phyloP scores from a whole-genome alignment of 2,113 vertebrate species.

The Porphyrio hochstetteri region DNA sequence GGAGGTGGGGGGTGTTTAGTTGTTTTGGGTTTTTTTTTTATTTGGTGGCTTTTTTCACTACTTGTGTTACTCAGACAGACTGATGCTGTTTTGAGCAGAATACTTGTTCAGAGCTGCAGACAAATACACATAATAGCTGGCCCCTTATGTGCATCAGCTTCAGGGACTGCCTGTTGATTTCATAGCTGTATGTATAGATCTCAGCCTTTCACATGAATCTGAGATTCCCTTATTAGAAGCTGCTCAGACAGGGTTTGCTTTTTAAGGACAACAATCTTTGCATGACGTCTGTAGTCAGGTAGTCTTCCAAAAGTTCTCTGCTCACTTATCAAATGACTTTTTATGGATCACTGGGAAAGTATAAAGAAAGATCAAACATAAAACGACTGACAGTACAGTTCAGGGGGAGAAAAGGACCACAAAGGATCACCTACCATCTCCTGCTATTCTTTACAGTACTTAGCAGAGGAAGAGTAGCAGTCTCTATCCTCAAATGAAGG shows the following conservation, averaged over 20 bases:
- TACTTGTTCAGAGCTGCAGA: neutral
- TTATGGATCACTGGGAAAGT: neutral
- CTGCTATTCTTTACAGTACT: neutral
- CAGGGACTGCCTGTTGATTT: neutral
- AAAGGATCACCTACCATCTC: neutral
- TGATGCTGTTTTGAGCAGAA: neutral
- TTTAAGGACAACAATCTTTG: neutral
- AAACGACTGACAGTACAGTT: neutral
- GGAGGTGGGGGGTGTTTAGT: fast-evolving
- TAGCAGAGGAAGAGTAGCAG: neutral
- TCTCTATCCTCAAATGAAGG: neutral
- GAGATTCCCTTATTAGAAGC: neutral
- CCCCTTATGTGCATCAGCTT: neutral
- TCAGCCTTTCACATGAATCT: neutral
- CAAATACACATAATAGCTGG: neutral
- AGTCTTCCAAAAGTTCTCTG: neutral
- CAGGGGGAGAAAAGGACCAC: neutral
- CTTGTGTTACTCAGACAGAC: neutral
- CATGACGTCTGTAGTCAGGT: neutral
- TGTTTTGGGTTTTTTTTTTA: neutral
- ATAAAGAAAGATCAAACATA: neutral
- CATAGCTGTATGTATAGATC: neutral
- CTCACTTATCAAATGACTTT: neutral
- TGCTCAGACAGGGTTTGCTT: neutral
- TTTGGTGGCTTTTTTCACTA: neutral